Evolutionary conservation across 2,797 vertebrate species (phyloP), one percentile per base, ranked within the genome.

Genomic region (Rhinatrema bivittatum): DNA sequence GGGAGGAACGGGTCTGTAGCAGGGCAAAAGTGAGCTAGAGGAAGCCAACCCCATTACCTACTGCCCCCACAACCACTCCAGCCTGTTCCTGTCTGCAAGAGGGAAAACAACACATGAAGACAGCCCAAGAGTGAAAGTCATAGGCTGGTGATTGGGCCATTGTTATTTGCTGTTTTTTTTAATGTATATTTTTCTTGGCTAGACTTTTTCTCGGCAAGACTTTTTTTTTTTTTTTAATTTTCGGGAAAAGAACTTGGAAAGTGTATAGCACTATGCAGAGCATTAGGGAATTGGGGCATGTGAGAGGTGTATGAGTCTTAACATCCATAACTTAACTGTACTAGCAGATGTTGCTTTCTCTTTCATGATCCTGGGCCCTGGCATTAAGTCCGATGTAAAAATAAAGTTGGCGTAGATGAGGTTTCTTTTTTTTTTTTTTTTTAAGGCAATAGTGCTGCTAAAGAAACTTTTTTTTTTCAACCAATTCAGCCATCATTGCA

Each of bases 341-440:
- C 53, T 67, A 40, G 58, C 67, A 73, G 65, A 60, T 70, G 65
- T 56, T 60, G 42, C 41, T 51, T 46, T 57, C 43, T 54, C 4
- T 37, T 50, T 37, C 62, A 15, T 5, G 56, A 55, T 56, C 56
- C 47, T 59, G 7, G 48, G 47, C 46, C 28, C 43, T 20, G 32
- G 42, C n/a, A 10, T 53, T 43, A 47, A 29, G 32, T 40, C 40
- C 4, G 35, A 36, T 33, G 47, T 52, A 11, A 51, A 60, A 60
- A 56, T 36, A 45, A 49, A 47, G 43, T 36, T 65, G 47, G 32
- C 24, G 53, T 34, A 49, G 49, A 55, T 50, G 53, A 53, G 34
- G 65, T 62, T 48, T n/a, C n/a, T n/a, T n/a, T n/a, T n/a, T n/a
- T n/a, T n/a, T n/a, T n/a, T n/a, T n/a, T n/a, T n/a, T n/a, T n/a